Conservation (phyloP, 2,888 invertebrate species). For the Drosophila histrio region DNA sequence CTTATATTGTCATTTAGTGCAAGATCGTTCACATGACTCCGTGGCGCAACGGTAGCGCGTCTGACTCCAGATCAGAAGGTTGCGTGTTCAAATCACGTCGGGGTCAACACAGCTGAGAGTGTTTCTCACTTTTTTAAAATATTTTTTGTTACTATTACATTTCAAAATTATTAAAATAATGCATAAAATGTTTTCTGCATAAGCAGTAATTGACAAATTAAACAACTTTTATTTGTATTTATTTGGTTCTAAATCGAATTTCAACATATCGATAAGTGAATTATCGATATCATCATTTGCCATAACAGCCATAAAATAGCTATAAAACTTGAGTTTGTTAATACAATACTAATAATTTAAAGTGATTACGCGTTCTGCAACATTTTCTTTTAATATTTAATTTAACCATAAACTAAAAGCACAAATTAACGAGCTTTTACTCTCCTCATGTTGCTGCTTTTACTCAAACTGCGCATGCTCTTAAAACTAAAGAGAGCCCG, state of each 20-base stretch:
- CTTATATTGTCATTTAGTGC: slow-evolving; percentile 8
- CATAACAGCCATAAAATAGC: not conserved
- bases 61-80: slow-evolving; percentile 71
- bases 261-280: not conserved
- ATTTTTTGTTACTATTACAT: not conserved
- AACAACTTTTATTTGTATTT: not conserved
- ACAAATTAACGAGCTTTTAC: not conserved
- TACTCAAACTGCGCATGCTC: slow-evolving; percentile 3
- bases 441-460: too few relatives aligned
- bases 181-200: not conserved
- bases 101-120: slow-evolving; percentile 34
- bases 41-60: slow-evolving; percentile 71
- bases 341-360: not conserved
- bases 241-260: not conserved
- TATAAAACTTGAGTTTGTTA: not conserved
- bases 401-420: not conserved
- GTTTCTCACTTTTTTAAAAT: not conserved
- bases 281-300: not conserved
- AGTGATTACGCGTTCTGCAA: not conserved
- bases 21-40: slow-evolving; percentile 56
- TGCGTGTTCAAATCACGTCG: slow-evolving; percentile 71
- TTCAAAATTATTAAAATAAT: not conserved
- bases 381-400: not conserved
- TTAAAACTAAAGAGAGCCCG: slow-evolving; percentile 2
- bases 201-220: not conserved